Percentiles rank a stretch among this genome's conserved stretches.
phyloP scores from a whole-genome alignment of 2,113 vertebrate species.

The Bos taurus region DNA sequence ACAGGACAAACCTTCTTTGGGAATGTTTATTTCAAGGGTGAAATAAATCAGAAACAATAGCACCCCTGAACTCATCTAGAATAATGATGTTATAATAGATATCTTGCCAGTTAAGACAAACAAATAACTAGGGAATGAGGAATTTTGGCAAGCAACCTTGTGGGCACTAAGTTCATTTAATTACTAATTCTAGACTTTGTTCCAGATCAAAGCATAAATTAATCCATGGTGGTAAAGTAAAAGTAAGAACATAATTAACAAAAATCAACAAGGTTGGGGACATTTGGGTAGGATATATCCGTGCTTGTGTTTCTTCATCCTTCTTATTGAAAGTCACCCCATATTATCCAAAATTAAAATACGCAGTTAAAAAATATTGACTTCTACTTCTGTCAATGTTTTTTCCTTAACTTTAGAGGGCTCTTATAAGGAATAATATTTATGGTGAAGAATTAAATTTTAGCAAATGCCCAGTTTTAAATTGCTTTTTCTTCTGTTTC shows the following conservation, averaged over 20 bases:
- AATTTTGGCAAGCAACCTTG: not conserved
- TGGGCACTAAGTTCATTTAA: not conserved
- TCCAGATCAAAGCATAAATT: not conserved
- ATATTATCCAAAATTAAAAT: not conserved
- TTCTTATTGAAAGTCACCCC: not conserved
- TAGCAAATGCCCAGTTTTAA: not conserved
- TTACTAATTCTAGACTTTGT: not conserved
- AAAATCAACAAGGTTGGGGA: not conserved
- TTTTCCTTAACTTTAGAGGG: not conserved
- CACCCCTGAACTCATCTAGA: not conserved
- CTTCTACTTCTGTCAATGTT: not conserved
- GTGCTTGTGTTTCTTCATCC: not conserved
- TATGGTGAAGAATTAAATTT: not conserved
- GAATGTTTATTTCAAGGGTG: not conserved
- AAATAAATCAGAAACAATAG: not conserved
- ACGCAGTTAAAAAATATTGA: not conserved
- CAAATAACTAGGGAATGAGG: not conserved
- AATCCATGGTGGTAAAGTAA: not conserved
- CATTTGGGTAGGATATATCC: accelerated
- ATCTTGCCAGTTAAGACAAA: not conserved
- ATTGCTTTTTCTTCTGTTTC: not conserved
- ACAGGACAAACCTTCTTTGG: not conserved
- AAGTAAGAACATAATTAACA: not conserved
- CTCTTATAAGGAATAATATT: not conserved
- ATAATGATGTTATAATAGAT: not conserved